These are phyloP conservation scores for Paradisaea rubra DNA, from an alignment of 2,113 vertebrate genomes.

Conservation along the genomic window DNA sequence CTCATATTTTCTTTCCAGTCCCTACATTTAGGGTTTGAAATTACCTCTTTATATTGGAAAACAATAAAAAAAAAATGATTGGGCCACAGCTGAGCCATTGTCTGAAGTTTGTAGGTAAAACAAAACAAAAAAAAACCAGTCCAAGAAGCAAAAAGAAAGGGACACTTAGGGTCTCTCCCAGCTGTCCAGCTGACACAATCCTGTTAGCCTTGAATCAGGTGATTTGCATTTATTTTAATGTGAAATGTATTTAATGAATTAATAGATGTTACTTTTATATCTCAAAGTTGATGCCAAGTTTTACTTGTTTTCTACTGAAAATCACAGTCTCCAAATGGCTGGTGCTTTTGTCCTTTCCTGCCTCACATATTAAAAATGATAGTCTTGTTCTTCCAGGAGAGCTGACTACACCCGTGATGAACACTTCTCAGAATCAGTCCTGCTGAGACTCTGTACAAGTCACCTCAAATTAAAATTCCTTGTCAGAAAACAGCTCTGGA, in stretches of 20 bases:
- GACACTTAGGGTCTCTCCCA: not conserved
- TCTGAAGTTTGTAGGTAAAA: not conserved
- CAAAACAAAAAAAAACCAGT: not conserved
- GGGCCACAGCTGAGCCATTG: not conserved
- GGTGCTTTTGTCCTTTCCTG: not conserved
- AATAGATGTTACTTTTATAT: not conserved
- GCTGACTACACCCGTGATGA: accelerated
- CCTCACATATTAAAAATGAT: not conserved
- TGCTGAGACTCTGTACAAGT: not conserved
- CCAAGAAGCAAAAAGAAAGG: not conserved
- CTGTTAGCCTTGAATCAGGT: not conserved
- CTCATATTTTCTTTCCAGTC: not conserved
- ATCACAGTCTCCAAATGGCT: not conserved
- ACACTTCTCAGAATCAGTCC: not conserved
- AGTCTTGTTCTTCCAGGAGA: not conserved
- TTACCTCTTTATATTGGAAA: not conserved
- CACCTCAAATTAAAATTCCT: not conserved
- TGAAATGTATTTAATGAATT: not conserved
- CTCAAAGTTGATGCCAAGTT: not conserved
- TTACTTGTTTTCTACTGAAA: not conserved
- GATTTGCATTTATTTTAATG: not conserved
- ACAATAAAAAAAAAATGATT: not conserved
- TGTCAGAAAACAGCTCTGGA: not conserved
- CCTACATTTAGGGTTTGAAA: not conserved
- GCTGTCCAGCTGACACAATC: not conserved